Conservation (phyloP, 1,140 invertebrate genomes). For the Babylonia areolata region DNA sequence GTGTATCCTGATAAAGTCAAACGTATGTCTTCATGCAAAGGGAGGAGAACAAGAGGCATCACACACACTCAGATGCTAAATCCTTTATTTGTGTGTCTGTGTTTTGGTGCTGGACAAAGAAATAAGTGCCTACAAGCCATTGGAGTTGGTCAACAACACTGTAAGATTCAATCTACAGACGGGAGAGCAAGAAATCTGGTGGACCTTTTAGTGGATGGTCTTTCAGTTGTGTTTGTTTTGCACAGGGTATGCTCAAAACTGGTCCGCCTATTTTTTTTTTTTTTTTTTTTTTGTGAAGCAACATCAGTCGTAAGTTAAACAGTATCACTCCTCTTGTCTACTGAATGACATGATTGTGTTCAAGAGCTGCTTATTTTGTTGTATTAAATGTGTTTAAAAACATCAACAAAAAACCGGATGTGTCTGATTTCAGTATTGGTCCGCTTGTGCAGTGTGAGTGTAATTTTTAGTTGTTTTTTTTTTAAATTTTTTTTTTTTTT, state of each 20-base stretch:
- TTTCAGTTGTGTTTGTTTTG: neutral
- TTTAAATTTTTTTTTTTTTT: too few species aligned
- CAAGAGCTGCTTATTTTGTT: neutral
- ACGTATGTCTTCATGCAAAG: too few species aligned
- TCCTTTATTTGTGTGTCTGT: neutral
- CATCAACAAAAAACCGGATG: neutral
- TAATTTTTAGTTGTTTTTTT: too few species aligned
- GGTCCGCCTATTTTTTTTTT: neutral
- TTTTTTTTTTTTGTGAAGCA: neutral
- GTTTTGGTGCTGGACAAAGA: neutral
- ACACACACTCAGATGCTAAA: neutral
- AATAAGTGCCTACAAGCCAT: neutral
- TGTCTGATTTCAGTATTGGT: too few species aligned
- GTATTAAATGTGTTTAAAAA: neutral
- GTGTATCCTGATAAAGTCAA: neutral
- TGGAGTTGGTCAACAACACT: conserved; percentile 7
- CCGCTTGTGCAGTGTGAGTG: too few species aligned
- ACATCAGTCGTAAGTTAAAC: too few species aligned
- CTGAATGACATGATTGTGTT: too few species aligned
- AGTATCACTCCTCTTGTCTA: too few species aligned
- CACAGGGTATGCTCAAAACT: neutral
- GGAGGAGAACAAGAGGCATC: too few species aligned
- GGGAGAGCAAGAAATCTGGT: neutral
- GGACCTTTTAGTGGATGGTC: neutral
- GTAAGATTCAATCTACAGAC: neutral